Evolutionary conservation across 2,113 vertebrate genomes (phyloP).

Genomic region (Climacteris rufus): DNA sequence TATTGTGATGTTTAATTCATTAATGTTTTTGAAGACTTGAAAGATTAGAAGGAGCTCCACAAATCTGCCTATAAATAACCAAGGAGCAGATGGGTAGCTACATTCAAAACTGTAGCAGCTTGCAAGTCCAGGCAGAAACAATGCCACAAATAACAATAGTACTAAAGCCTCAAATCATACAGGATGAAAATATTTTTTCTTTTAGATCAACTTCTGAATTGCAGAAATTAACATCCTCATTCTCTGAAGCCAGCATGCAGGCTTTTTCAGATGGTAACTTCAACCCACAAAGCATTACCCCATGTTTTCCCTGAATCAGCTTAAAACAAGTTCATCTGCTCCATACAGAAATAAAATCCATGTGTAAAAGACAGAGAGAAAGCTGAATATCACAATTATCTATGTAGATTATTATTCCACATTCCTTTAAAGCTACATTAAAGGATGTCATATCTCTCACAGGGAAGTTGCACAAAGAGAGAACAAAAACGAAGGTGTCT

Average conservation of each 20-base stretch:
- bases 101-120: slow-evolving; percentile 20
- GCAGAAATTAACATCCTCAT: neutral
- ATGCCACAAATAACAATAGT: neutral
- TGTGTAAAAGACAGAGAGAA: neutral
- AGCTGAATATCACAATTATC: neutral
- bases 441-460: neutral
- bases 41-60: slow-evolving; percentile 21
- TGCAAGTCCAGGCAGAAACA: slow-evolving; percentile 27
- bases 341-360: neutral
- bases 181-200: neutral
- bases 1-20: slow-evolving; percentile 61
- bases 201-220: neutral
- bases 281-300: neutral
- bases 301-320: neutral
- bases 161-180: neutral
- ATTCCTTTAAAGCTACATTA: neutral
- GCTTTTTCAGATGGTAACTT: neutral
- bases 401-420: neutral
- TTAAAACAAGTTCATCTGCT: neutral
- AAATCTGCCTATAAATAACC: slow-evolving; percentile 44
- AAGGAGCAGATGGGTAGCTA: slow-evolving; percentile 38
- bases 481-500: neutral
- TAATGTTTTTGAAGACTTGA: slow-evolving; percentile 34
- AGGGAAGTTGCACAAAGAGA: neutral
- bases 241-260: neutral